Evolutionary conservation across 2,113 vertebrate species (phyloP).

Genomic region (Gila orcuttii): DNA sequence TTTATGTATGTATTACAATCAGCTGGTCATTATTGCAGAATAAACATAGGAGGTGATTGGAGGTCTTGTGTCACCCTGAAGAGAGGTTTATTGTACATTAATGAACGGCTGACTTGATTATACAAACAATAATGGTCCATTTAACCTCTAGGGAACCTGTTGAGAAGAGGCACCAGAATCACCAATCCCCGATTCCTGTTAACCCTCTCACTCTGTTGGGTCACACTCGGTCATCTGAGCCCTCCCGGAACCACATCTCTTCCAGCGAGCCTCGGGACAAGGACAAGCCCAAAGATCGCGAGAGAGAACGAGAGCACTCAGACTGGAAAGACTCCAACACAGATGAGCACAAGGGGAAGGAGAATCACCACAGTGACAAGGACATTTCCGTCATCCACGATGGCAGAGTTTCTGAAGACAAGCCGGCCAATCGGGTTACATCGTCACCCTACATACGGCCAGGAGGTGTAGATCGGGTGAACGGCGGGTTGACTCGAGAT

Average conservation of each 20-base stretch:
- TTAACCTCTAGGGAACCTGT: slow-evolving; percentile 81
- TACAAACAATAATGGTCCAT: background rate
- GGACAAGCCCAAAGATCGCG: slow-evolving; percentile 82
- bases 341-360: slow-evolving; percentile 93
- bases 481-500: slow-evolving; percentile 83
- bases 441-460: slow-evolving; percentile 86
- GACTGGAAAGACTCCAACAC: slow-evolving; percentile 87
- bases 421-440: slow-evolving; percentile 82
- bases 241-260: slow-evolving; percentile 80
- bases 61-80: background rate
- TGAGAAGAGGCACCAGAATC: slow-evolving; percentile 91
- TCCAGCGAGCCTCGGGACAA: slow-evolving; percentile 88
- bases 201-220: slow-evolving; percentile 85
- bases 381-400: slow-evolving; percentile 84
- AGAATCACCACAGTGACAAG: slow-evolving; percentile 85
- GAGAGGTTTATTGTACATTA: background rate
- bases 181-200: slow-evolving; percentile 85
- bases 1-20: background rate
- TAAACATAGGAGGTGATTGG: background rate
- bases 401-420: slow-evolving; percentile 83
- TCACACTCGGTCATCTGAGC: slow-evolving; percentile 84
- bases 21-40: background rate
- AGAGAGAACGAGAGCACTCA: slow-evolving; percentile 84
- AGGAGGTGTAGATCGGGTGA: slow-evolving; percentile 69
- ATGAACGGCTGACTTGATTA: background rate